Evolutionary conservation across 2,113 vertebrate genomes (phyloP).

Genomic region (Chaetops frenatus): DNA sequence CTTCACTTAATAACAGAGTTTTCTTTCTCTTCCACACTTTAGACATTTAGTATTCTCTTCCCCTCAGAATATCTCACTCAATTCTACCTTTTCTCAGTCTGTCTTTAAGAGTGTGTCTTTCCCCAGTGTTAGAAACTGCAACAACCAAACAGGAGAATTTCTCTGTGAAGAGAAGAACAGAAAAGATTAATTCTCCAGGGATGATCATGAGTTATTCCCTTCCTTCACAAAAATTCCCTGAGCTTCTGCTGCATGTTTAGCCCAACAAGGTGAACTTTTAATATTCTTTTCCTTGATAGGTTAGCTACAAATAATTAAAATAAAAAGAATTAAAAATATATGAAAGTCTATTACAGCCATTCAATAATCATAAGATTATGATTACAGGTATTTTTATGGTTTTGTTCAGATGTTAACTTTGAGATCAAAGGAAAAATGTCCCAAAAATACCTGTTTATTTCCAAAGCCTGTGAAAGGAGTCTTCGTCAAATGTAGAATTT

Average conservation of each 20-base stretch:
- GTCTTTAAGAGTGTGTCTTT: neutral
- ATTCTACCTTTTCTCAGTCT: neutral
- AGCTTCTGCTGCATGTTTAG: neutral
- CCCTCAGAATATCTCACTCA: neutral
- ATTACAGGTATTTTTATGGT: neutral
- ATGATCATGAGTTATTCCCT: neutral
- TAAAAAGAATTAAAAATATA: neutral
- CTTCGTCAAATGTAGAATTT: neutral
- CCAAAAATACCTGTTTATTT: neutral
- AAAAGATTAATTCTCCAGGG: neutral
- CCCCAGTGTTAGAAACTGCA: neutral
- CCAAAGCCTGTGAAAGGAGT: neutral
- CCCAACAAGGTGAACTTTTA: neutral
- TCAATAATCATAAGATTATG: neutral
- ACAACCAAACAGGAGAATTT: neutral
- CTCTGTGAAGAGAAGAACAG: neutral
- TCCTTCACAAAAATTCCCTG: neutral
- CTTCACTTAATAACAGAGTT: neutral
- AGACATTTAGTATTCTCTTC: neutral
- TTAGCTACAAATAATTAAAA: neutral
- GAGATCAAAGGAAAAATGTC: neutral
- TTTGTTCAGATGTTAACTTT: neutral
- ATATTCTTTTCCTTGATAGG: neutral
- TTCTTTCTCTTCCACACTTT: neutral
- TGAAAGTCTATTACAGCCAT: accelerated